Base-by-base conservation (phyloP, 1,140 invertebrate species). In the Pissodes strobi region DNA sequence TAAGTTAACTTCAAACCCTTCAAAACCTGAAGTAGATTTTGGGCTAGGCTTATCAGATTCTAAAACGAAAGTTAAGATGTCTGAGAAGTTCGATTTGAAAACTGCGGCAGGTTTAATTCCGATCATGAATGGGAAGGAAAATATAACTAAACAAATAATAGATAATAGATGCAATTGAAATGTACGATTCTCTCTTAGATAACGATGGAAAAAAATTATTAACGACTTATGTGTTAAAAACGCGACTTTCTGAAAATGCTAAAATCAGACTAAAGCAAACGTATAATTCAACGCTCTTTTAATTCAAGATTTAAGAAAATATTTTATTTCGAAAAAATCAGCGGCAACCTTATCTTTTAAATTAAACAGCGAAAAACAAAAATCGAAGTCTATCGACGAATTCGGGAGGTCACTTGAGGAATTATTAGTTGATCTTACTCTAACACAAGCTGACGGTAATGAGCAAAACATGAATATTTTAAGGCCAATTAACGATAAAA, bases 121-220 rank as follows among this genome's bases (percentile, higher is more conserved):
- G n/a, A 38, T 70, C 17, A 64, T 68, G 59, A 56, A 71, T 56
- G 59, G 57, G 48, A 57, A 19, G 17, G 72, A 69, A 39, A 61
- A 60, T 5, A 56, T 52, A 12, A 68, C 66, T 1, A 66, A 68
- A 56, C 38, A 70, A 30, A 21, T 73, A 21, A 69, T 74, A 53
- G 73, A 74, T 73, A 21, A 69, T 74, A 53, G 73, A 74, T 55
- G 49, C 64, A 3, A 65, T 70, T 6, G 61, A 67, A 52, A 64
- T 74, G 62, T 74, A 74, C 37, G 64, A 59, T 2, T 57, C 65
- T 1, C 66, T 72, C 61, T 55, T 72, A 45, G 46, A 77, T 57
- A 12, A 58, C 18, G 43, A 46, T 4, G 21, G 43, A 19, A 55
- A 62, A 57, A 63, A 49, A 17, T 34, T 57, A 17, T 46, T 67